Conservation (phyloP, 2,113 vertebrate species). For the Todiramphus saurophagus region DNA sequence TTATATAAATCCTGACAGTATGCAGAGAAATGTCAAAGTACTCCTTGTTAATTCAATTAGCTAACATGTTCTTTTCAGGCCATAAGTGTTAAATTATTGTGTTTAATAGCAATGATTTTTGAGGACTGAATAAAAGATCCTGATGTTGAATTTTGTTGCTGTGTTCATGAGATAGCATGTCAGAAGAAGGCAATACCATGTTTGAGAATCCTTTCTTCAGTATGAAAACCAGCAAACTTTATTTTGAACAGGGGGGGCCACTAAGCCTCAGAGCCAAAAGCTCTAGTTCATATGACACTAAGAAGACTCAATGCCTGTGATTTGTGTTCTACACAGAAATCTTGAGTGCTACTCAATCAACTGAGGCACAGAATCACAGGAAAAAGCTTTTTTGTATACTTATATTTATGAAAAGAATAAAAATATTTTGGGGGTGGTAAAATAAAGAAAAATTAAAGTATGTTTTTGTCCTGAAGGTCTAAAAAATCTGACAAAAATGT, state of each 20-base stretch:
- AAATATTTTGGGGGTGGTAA: fast-evolving
- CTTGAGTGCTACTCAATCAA: neutral
- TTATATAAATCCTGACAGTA: neutral
- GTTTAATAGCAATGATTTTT: neutral
- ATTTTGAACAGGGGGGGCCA: neutral
- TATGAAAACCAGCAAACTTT: neutral
- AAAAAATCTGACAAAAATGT: neutral
- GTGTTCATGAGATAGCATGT: neutral
- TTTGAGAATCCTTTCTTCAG: neutral
- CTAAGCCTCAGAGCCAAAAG: neutral
- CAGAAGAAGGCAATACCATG: too few relatives aligned
- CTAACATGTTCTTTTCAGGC: neutral
- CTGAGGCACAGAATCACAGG: neutral
- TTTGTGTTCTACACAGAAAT: neutral
- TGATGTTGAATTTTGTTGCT: neutral
- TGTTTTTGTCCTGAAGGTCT: neutral
- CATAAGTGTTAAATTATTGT: neutral
- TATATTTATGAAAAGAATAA: neutral
- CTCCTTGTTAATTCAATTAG: neutral
- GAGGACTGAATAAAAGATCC: neutral
- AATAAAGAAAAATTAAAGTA: neutral
- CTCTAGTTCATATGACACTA: neutral
- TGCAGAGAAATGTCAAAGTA: neutral
- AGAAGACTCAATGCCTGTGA: neutral
- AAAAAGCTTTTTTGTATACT: neutral